Evolutionary conservation across 2,888 invertebrate species (phyloP).

Genomic region (Rotaria socialis): DNA sequence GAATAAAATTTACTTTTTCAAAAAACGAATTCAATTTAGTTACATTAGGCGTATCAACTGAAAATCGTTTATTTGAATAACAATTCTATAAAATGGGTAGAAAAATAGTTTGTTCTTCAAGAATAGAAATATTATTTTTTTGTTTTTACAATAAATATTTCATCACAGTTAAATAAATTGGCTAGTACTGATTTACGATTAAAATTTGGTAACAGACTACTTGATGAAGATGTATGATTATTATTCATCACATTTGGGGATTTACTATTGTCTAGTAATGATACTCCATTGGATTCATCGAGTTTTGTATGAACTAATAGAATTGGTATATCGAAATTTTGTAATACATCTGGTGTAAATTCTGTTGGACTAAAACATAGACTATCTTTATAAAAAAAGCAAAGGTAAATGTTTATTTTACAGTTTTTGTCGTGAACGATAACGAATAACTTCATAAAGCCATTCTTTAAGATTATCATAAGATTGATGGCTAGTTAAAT

Average conservation of each 20-base stretch:
- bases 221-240: not conserved
- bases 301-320: slow-evolving; percentile 12
- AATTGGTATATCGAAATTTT: slow-evolving; percentile 14
- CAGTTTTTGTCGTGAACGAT: not conserved
- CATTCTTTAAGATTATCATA: slow-evolving; percentile 86
- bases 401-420: not conserved
- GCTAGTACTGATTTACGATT: not conserved
- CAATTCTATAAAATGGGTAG: not conserved
- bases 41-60: not conserved
- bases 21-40: slow-evolving; percentile 23
- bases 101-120: not conserved
- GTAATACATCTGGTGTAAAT: not conserved
- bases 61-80: not conserved
- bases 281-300: not conserved
- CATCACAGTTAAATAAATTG: slow-evolving; percentile 31
- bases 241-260: not conserved
- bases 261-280: not conserved
- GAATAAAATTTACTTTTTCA: not conserved
- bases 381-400: not conserved
- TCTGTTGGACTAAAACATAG: not conserved
- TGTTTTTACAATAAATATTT: not conserved
- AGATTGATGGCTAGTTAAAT: slow-evolving; percentile 89
- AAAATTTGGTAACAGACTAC: not conserved
- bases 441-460: slow-evolving; percentile 76
- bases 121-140: not conserved